These are phyloP conservation scores for Periplaneta americana DNA, from an alignment of 1,140 invertebrate genomes.

Conservation along the genomic window DNA sequence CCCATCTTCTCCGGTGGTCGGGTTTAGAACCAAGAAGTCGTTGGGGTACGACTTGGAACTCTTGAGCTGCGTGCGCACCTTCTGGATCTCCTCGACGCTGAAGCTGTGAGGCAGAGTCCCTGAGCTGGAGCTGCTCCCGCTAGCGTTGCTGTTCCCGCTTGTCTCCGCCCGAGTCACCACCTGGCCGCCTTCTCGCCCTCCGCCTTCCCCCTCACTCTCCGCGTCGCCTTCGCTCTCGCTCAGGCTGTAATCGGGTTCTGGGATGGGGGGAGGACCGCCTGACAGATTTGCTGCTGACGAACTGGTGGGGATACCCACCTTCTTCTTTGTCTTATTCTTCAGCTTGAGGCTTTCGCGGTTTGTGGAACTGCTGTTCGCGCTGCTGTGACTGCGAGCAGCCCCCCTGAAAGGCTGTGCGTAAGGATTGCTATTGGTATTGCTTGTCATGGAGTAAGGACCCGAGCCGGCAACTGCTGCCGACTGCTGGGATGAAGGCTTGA, in stretches of 20 bases:
- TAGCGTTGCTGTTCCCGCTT: conserved; percentile 9
- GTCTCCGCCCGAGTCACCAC: conserved; percentile 1
- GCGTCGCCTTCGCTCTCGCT: conserved; percentile 60
- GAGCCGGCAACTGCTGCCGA: neutral
- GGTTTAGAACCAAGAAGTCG: conserved; percentile 49
- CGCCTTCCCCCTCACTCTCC: conserved; percentile 51
- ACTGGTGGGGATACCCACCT: conserved; percentile 34
- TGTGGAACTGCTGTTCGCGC: conserved; percentile 1
- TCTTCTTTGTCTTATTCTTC: conserved; percentile 19
- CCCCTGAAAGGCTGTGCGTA: conserved; percentile 23
- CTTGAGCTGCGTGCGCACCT: conserved; percentile 74
- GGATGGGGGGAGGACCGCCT: conserved; percentile 52
- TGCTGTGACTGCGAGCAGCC: conserved; percentile 39
- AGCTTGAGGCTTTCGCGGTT: neutral
- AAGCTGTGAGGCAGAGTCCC: conserved; percentile 76
- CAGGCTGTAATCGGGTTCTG: conserved; percentile 84
- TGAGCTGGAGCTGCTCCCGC: conserved; percentile 56
- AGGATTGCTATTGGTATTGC: conserved; percentile 11
- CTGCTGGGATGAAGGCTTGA: conserved; percentile 30
- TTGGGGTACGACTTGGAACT: conserved; percentile 80
- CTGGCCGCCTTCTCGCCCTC: conserved; percentile 30
- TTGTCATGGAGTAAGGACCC: conserved; percentile 20
- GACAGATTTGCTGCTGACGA: conserved; percentile 36
- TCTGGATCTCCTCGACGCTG: conserved; percentile 82
- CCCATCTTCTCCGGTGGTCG: conserved; percentile 58